Evolutionary conservation across 2,888 invertebrate genomes (phyloP), one percentile per base, ranked within the genome.

Genomic region (Melipona bicolor): DNA sequence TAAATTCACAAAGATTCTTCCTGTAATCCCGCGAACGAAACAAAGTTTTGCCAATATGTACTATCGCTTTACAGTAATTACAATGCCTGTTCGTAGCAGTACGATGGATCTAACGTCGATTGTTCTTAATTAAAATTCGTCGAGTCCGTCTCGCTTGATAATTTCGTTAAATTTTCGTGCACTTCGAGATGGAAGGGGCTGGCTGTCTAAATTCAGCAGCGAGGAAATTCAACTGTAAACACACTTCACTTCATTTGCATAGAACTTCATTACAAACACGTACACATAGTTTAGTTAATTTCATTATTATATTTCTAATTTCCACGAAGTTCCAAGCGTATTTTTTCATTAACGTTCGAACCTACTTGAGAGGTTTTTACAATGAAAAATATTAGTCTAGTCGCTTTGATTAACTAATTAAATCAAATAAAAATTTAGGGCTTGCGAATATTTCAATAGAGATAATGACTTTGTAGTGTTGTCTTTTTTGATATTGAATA

Each of bases 101-200:
- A 32, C n/a, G 27, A 27, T 27, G n/a, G 3, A 77, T 24, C 27
- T 13, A 24, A 5, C 21, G 61, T 68, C 21, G 24, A 81, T 72
- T 73, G 67, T 56, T 49, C 52, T 62, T 79, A 73, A 68, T 72
- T 77, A 78, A 81, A 71, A 77, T 65, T 52, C 43, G 27, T 17
- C n/a, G 9, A 43, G 21, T 62, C 43, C 11, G 21, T 65, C 32
- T 15, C n/a, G 21, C n/a, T 52, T 43, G 67, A 68, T 49, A 67
- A 72, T 78, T 68, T 65, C 21, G 24, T 54, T n/a, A 36, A 80
- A 61, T 56, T 77, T 59, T 21, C 43, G 3, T 11, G 9, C 9
- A 27, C 24, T 73, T 49, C 15, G 24, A n/a, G 59, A 27, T 49
- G n/a, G 24, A 54, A 56, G 54, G 36, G 49, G 52, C 52, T 56